phyloP scores from a whole-genome alignment of 2,113 vertebrate species.

The Campylomormyrus numenius region DNA sequence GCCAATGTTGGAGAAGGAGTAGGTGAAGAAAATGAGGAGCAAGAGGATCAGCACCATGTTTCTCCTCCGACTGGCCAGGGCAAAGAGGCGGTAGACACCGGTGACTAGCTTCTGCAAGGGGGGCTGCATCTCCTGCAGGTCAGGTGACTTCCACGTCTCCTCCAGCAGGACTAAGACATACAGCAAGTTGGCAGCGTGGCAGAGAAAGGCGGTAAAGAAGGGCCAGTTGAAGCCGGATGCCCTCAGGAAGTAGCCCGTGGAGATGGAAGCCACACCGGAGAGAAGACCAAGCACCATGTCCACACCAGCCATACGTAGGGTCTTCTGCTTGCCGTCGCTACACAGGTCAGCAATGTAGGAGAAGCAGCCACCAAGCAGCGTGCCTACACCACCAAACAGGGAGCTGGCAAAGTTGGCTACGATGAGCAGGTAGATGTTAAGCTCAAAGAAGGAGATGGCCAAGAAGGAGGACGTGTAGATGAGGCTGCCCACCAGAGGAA shows the following conservation, averaged over 20 bases:
- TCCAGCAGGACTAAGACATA: conserved; percentile 77
- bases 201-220: conserved; percentile 59
- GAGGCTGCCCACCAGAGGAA: conserved; percentile 70
- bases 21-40: conserved; percentile 65
- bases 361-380: conserved; percentile 81
- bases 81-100: conserved; percentile 71
- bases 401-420: conserved; percentile 61
- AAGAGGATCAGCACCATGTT: conserved; percentile 61
- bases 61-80: conserved; percentile 48
- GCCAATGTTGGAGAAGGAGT: conserved; percentile 64
- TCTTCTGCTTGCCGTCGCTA: conserved; percentile 69
- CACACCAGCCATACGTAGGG: conserved; percentile 75
- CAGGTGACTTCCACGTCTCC: conserved; percentile 49
- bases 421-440: conserved; percentile 72
- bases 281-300: conserved; percentile 82
- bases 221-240: conserved; percentile 78
- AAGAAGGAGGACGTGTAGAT: conserved; percentile 57
- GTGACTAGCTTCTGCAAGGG: conserved; percentile 55
- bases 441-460: conserved; percentile 66
- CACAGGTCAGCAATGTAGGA: conserved; percentile 81
- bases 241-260: conserved; percentile 80
- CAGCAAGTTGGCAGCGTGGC: conserved; percentile 60
- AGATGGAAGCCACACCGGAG: conserved; percentile 71
- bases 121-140: conserved; percentile 9
- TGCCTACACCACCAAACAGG: conserved; percentile 74